Conservation (phyloP, 2,113 vertebrate species). For the Campylorhamphus procurvoides region DNA sequence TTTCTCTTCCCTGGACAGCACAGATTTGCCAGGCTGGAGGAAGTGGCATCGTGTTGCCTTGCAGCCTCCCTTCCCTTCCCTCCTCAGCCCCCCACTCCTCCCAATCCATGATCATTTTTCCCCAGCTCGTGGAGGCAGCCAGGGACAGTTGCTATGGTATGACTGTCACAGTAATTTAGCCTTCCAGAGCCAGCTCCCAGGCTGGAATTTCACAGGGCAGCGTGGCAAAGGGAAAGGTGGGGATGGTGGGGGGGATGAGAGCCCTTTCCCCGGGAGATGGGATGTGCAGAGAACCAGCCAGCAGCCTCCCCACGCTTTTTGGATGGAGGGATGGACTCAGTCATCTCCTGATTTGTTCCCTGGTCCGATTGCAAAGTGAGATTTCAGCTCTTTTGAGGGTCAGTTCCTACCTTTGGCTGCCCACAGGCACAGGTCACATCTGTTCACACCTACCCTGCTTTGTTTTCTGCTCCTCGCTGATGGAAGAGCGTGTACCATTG, state of each 20-base stretch:
- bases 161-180: background rate
- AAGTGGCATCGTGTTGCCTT: background rate
- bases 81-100: background rate
- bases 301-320: fast-evolving
- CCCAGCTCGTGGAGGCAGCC: background rate
- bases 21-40: background rate
- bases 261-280: background rate
- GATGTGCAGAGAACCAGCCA: background rate
- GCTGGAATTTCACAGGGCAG: background rate
- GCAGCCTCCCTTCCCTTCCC: background rate
- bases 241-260: background rate
- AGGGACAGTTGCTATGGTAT: constrained; percentile 34
- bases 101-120: background rate
- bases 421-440: too few species aligned
- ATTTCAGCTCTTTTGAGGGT: fast-evolving
- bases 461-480: background rate
- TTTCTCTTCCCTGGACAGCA: background rate
- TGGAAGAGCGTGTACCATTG: fast-evolving
- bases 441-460: background rate
- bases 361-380: fast-evolving
- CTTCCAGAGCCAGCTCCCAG: background rate
- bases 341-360: fast-evolving
- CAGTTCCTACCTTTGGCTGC: background rate
- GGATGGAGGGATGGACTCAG: fast-evolving
- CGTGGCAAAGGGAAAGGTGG: background rate